These are phyloP conservation scores for Pterois miles DNA, from an alignment of 2,797 vertebrate species.

Conservation along the genomic window DNA sequence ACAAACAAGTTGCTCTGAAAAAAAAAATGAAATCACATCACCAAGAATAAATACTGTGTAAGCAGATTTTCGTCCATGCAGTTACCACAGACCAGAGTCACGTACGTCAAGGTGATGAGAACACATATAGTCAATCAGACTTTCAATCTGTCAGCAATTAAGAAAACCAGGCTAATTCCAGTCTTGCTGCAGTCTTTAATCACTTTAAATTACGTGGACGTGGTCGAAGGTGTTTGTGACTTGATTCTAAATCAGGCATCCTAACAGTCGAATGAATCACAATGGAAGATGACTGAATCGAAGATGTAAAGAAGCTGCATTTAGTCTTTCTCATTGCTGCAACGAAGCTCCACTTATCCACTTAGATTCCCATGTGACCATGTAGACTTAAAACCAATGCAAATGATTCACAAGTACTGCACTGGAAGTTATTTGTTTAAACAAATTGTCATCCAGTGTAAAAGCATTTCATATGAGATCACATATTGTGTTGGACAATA, in stretches of 20 bases:
- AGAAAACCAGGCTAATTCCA: not conserved
- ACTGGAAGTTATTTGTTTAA: constrained; percentile 70
- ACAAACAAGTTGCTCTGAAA: too few species aligned
- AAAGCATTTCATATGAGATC: constrained; percentile 31
- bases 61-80: not conserved
- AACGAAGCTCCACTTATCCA: not conserved
- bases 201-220: not conserved
- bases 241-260: not conserved
- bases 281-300: not conserved
- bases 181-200: not conserved
- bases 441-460: constrained; percentile 49
- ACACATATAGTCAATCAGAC: not conserved
- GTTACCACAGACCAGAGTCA: not conserved
- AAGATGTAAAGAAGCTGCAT: not conserved
- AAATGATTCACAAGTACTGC: constrained; percentile 56
- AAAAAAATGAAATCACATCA: not conserved
- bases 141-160: not conserved
- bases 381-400: constrained; percentile 65
- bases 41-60: not conserved
- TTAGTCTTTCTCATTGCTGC: not conserved
- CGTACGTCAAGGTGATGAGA: not conserved
- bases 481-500: not conserved
- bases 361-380: constrained; percentile 46
- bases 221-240: not conserved
- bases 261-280: not conserved